phyloP scores from a whole-genome alignment of 1,140 invertebrate genomes.

The Bombus confusus region DNA sequence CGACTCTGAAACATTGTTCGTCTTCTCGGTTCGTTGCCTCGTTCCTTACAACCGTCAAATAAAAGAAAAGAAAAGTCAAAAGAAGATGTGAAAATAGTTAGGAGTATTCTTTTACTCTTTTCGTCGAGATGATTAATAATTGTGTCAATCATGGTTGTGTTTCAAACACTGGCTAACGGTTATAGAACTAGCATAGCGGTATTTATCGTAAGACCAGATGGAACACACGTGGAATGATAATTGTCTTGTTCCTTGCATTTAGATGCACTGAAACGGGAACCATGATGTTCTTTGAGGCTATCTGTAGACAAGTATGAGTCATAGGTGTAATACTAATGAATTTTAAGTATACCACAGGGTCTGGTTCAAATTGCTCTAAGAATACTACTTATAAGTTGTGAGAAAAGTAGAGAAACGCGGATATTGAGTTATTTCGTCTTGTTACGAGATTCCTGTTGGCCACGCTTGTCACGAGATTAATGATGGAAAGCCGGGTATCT shows the following conservation, averaged over 20 bases:
- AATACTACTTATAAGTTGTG: neutral
- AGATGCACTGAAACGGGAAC: neutral
- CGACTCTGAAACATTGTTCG: neutral
- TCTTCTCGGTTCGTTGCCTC: neutral
- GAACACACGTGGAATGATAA: slow-evolving; percentile 28
- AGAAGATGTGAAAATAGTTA: too few relatives aligned
- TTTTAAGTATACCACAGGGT: neutral
- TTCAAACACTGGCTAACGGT: slow-evolving; percentile 20
- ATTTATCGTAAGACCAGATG: slow-evolving; percentile 31
- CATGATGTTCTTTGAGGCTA: neutral
- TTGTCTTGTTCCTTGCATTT: neutral
- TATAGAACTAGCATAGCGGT: slow-evolving; percentile 27
- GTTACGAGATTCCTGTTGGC: slow-evolving; percentile 1
- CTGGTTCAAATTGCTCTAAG: neutral
- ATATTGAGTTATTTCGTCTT: slow-evolving; percentile 19
- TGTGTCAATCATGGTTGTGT: neutral
- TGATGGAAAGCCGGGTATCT: slow-evolving; percentile 28
- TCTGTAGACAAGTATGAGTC: neutral
- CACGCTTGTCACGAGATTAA: slow-evolving; percentile 34
- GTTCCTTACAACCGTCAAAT: neutral
- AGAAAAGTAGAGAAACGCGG: slow-evolving; percentile 9
- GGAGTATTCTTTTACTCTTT: neutral
- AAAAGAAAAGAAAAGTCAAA: neutral
- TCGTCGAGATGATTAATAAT: neutral
- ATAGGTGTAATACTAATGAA: neutral